Percentiles rank a stretch among this genome's conserved stretches.
Conservation (phyloP, 2,888 invertebrate genomes). For the Epinotia ramella region DNA sequence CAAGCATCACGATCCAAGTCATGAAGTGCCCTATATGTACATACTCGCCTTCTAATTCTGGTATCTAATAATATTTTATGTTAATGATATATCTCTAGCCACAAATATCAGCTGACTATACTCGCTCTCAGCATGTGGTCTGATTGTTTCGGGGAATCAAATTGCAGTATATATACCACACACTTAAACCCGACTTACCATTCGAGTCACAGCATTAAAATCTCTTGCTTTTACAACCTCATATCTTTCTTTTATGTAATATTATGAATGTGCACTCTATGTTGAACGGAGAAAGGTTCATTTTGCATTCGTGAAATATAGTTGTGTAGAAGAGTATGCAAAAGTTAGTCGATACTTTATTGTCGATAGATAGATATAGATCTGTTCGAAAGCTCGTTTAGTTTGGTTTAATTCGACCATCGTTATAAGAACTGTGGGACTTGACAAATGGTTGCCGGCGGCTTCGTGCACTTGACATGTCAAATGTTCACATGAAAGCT, state of each 20-base stretch:
- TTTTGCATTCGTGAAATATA: neutral
- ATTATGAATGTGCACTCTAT: constrained; percentile 2
- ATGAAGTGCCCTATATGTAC: too few species aligned
- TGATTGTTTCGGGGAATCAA: constrained; percentile 27
- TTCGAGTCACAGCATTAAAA: constrained; percentile 10
- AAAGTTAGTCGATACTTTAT: constrained; percentile 9
- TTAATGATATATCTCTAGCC: too few species aligned
- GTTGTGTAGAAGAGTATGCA: neutral
- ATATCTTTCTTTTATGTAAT: neutral
- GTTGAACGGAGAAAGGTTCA: neutral
- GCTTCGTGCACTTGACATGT: constrained; percentile 31
- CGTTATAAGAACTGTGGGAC: constrained; percentile 19
- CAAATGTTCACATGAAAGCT: constrained; percentile 16
- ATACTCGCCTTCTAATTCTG: too few species aligned
- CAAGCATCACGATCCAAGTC: too few species aligned
- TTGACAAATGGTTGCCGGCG: constrained; percentile 23
- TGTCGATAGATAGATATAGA: constrained; percentile 26
- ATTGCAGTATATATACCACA: constrained; percentile 16
- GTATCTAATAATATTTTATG: too few species aligned
- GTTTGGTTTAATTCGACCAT: constrained; percentile 18
- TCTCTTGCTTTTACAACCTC: neutral
- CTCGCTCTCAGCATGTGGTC: constrained; percentile 20
- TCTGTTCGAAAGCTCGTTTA: constrained; percentile 22
- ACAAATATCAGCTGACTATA: neutral
- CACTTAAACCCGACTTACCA: constrained; percentile 18